phyloP scores from a whole-genome alignment of 2,888 invertebrate genomes.

The Ennomos fuscantarius region DNA sequence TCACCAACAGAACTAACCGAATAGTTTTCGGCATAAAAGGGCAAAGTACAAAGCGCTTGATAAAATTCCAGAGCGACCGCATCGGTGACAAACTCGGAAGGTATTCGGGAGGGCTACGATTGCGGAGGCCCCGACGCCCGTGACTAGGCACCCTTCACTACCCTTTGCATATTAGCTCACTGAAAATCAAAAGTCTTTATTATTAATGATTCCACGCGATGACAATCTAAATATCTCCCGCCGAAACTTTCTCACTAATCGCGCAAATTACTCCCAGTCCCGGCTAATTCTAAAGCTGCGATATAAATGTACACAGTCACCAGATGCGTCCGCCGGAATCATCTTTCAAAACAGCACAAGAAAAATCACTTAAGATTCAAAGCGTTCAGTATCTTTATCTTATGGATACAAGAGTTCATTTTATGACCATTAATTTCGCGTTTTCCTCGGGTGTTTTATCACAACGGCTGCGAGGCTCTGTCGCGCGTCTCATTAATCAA shows the following conservation, averaged over 20 bases:
- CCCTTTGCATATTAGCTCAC: slow-evolving; percentile 81
- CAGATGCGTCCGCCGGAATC: slow-evolving; percentile 77
- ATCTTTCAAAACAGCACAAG: slow-evolving; percentile 77
- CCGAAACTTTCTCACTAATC: slow-evolving; percentile 66
- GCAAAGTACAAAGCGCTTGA: slow-evolving; percentile 81
- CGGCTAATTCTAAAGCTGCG: slow-evolving; percentile 60
- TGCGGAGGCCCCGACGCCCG: slow-evolving; percentile 51
- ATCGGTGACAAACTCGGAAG: slow-evolving; percentile 80
- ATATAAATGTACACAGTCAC: slow-evolving; percentile 76
- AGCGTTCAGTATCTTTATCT: slow-evolving; percentile 84
- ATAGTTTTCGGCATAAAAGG: slow-evolving; percentile 79
- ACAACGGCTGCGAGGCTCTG: slow-evolving; percentile 81
- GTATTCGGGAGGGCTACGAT: slow-evolving; percentile 74
- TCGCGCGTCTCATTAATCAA: slow-evolving; percentile 85
- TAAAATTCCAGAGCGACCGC: slow-evolving; percentile 81
- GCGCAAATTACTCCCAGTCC: slow-evolving; percentile 62
- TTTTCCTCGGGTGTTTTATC: slow-evolving; percentile 84
- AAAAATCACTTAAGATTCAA: slow-evolving; percentile 82
- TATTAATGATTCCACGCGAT: slow-evolving; percentile 81
- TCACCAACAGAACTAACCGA: slow-evolving; percentile 72
- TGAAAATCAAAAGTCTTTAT: slow-evolving; percentile 83
- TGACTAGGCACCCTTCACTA: slow-evolving; percentile 76
- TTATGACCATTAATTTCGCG: slow-evolving; percentile 85
- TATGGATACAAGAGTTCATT: slow-evolving; percentile 84
- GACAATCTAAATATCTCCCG: slow-evolving; percentile 82